A percentile compares a stretch with the other conserved stretches of the same genome.
Evolutionary conservation across 1,140 invertebrate genomes (phyloP).

Genomic region (Daktulosphaira vitifoliae): DNA sequence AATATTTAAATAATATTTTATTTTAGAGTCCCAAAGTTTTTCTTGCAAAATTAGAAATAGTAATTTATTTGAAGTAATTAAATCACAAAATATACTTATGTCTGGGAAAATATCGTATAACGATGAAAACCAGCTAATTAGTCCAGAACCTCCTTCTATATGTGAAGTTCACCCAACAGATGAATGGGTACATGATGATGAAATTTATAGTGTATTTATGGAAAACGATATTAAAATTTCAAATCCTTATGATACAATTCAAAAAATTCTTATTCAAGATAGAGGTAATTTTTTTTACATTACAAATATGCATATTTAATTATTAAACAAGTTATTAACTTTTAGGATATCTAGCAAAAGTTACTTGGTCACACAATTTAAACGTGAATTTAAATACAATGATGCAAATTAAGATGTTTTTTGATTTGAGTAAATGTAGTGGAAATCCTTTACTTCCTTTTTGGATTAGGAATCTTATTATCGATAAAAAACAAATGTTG

Average conservation of each 20-base stretch:
- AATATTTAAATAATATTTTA: not conserved
- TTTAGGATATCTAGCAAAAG: conserved; percentile 12
- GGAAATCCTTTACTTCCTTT: conserved; percentile 11
- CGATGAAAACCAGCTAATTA: conserved; percentile 15
- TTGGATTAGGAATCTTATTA: conserved; percentile 19
- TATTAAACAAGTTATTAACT: conserved; percentile 1
- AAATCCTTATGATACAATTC: conserved; percentile 19
- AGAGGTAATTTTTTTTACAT: not conserved
- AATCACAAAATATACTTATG: not conserved
- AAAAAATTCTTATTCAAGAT: conserved; percentile 15
- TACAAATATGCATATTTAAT: not conserved
- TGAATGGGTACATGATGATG: conserved; percentile 22
- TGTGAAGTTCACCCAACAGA: conserved; percentile 9
- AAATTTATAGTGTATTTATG: not conserved
- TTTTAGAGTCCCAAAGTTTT: conserved; percentile 10
- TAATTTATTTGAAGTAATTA: conserved; percentile 8
- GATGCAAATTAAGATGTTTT: conserved; percentile 30
- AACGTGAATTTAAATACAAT: conserved; percentile 13
- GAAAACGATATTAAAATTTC: conserved; percentile 13
- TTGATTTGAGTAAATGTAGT: not conserved
- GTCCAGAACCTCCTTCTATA: not conserved
- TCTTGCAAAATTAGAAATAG: conserved; percentile 6
- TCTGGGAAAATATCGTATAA: not conserved
- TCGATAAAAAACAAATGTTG: not conserved
- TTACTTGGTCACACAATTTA: conserved; percentile 15